Conservation (phyloP, 2,113 vertebrate species). For the Sterrhoptilus dennistouni region DNA sequence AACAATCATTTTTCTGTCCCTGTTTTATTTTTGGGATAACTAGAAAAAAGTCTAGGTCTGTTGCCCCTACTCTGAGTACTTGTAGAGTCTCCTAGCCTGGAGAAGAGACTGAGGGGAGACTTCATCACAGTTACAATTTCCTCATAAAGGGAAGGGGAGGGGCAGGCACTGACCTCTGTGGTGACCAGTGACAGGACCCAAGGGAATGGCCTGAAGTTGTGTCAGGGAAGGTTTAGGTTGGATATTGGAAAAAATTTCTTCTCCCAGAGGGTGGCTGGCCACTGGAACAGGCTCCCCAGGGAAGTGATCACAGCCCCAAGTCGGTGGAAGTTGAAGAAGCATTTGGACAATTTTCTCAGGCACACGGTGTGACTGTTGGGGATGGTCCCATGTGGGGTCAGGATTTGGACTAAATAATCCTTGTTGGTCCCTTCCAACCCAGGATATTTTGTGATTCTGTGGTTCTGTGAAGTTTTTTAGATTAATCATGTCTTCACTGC, state of each 20-base stretch:
- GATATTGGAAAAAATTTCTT: background rate
- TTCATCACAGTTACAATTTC: background rate
- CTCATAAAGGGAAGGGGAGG: background rate
- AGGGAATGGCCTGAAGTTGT: background rate
- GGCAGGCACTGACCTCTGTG: background rate
- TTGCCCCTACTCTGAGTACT: background rate
- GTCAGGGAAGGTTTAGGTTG: background rate
- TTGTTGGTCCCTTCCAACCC: background rate
- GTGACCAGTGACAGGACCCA: rapidly evolving
- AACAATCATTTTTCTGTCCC: background rate
- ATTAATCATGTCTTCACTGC: background rate
- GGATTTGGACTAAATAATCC: background rate
- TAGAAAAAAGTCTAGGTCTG: background rate
- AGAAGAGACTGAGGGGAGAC: background rate
- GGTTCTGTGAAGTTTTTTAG: background rate
- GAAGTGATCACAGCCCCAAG: background rate
- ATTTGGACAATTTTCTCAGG: rapidly evolving
- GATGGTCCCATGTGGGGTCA: rapidly evolving
- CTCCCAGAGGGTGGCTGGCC: rapidly evolving
- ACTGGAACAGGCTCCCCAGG: background rate
- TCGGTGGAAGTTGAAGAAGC: rapidly evolving
- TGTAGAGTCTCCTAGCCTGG: background rate
- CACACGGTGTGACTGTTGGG: background rate
- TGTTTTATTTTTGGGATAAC: background rate
- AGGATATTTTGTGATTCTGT: background rate